Base-by-base conservation (phyloP, 2,888 invertebrate species). In the Chironomus riparius region DNA sequence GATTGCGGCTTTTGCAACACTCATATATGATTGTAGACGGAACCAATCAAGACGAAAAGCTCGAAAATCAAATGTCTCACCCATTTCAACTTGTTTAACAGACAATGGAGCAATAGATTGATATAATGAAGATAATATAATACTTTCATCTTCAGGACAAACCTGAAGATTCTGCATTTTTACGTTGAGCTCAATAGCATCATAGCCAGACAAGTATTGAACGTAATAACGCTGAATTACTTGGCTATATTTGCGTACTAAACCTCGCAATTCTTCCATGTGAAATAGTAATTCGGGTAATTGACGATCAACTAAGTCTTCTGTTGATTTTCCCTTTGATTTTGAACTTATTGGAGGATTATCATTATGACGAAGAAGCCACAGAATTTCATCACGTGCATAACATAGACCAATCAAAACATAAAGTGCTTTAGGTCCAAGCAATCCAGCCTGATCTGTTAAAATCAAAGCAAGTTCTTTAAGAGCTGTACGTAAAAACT, bases 161-260 rank as follows among this genome's bases (percentile, higher is more conserved):
- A 91, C 89, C 80, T 92, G 90, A 73, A 94, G 85, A 82, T 91
- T 92, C 81, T 94, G 94, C 82, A 92, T 91, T 85, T 92, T 90
- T 79, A 94, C 87, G 82, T 95, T 95, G 47, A 99, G 85, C 77
- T 94, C 92, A 24, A 95, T 92, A 18, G 98, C 94, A 86, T 99
- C 99, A 84, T 94, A 98, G 12, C 97, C 97, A 50, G 94, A 92
- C 76, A 99, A 86, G 86, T 97, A 99, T 84, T 99, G 97, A 28
- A 98, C 94, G 84, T 97, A 98, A 83, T 98, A 98, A 78, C 97
- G 88, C 84, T 99, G 98, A 86, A 98, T 92, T 7, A 98, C 96
- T 86, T 96, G 95, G 80, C 94, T 94, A 83, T 99, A 97, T 83
- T 98, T 98, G 78, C 97, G 89, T 4, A 98, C 95, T 75, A 99